Evolutionary conservation across 2,888 invertebrate genomes (phyloP), one percentile per base, ranked within the genome.

Genomic region (Phytoseiulus persimilis): DNA sequence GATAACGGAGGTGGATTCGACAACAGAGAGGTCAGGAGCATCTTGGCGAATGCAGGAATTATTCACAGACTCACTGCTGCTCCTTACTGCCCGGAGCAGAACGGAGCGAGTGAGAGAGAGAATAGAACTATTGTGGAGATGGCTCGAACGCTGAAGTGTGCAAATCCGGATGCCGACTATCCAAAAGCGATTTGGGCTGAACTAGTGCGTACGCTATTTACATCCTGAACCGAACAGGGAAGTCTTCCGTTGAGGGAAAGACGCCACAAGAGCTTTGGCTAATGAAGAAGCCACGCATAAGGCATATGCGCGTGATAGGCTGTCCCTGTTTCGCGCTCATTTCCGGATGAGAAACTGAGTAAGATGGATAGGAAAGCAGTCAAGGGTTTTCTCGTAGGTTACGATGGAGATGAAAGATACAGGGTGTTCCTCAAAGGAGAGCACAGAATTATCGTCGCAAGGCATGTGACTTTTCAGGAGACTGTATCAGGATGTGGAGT

Each of bases 31-130:
- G 32, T 91, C 18, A 32, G 65, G 5, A n/a, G 1, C 3, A 90
- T 90, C 32, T 90, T 91, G 5, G 83, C 39, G 6, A 83, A 89
- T 28, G 32, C 90, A 0, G 91, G 90, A n/a, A 91, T 91, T 3
- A 23, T 31, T 1, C 90, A 91, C 83, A 45, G 90, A 83, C 31
- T 90, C 0, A 91, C 91, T 9, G n/a, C n/a, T n/a, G 90, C 91
- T 6, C 90, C 91, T 1, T 90, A 90, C 31, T 91, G 89, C 0
- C 90, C 90, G 11, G 90, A 91, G 83, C 91, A 91, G 84, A 90
- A 90, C 90, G 91, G 90, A 32, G 90, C 90, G 0, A 90, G 90
- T 23, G 91, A 91, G 46, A 23, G 89, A 46, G 83, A 90, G 87
- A 90, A 90, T 89, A 31, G 89, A 65, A 90, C 91, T 84, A 28